Evolutionary conservation across 2,888 invertebrate genomes (phyloP).

Genomic region (Elysia crispata): DNA sequence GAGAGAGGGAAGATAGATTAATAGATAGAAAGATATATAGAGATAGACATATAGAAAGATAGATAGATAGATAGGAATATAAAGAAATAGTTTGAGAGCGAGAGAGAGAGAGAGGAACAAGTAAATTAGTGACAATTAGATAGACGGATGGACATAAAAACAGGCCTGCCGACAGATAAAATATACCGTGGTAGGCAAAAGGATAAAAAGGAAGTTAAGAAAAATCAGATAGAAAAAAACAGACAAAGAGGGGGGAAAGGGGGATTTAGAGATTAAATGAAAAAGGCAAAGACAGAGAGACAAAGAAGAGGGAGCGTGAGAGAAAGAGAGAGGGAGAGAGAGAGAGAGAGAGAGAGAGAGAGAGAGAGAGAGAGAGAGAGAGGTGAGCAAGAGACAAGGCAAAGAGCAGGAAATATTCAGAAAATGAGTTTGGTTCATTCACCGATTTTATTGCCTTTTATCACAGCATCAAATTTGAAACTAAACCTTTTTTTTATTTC

Average conservation of each 20-base stretch:
- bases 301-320: neutral
- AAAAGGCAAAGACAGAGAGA: neutral
- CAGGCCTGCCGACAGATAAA: no score
- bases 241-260: neutral
- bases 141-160: no score
- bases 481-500: no score
- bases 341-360: neutral
- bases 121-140: no score
- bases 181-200: no score
- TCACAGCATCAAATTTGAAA: no score
- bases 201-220: no score
- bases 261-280: neutral
- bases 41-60: conserved; percentile 13
- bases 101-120: neutral
- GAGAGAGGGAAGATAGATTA: neutral
- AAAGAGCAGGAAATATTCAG: no score
- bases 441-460: no score
- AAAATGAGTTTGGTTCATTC: no score
- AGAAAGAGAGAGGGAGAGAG: neutral
- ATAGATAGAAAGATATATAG: neutral
- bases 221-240: no score
- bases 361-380: conserved; percentile 25
- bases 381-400: neutral
- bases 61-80: neutral
- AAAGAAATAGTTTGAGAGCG: neutral